phyloP scores from a whole-genome alignment of 2,888 invertebrate genomes.

The Hermodice carunculata region DNA sequence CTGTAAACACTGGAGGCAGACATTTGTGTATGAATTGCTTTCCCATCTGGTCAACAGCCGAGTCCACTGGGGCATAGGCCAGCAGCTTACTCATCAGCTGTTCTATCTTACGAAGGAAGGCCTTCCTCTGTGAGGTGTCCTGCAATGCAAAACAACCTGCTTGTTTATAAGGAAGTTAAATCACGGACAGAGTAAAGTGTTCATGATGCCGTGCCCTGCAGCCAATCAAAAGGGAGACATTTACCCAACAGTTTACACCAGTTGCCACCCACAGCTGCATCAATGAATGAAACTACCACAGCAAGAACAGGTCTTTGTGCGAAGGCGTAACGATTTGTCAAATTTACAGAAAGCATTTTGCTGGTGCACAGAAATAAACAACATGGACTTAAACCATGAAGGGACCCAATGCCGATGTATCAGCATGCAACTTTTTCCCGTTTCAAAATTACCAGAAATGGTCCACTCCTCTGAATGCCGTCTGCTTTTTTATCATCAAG shows the following conservation, averaged over 20 bases:
- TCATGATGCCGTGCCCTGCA: background rate
- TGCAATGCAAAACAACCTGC: slow-evolving; percentile 21
- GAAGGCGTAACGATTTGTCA: no score
- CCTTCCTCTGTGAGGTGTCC: slow-evolving; percentile 52
- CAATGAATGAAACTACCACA: no score
- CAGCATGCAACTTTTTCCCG: no score
- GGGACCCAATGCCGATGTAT: no score
- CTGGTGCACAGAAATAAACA: no score
- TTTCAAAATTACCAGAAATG: no score
- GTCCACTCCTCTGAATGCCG: no score
- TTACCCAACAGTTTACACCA: background rate
- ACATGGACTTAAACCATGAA: no score
- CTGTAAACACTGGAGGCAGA: slow-evolving; percentile 82
- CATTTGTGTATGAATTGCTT: slow-evolving; percentile 88
- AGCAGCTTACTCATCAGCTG: slow-evolving; percentile 76
- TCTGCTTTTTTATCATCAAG: no score
- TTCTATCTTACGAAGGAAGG: slow-evolving; percentile 73
- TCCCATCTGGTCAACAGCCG: slow-evolving; percentile 88
- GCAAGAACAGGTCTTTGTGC: no score
- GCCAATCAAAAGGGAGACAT: background rate
- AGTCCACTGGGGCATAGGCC: slow-evolving; percentile 78
- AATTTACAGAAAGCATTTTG: no score
- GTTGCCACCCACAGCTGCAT: background rate
- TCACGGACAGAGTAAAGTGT: background rate
- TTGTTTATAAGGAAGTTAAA: background rate